These are phyloP conservation scores for Tyrannus savana DNA, from an alignment of 2,113 vertebrate genomes.

Conservation along the genomic window DNA sequence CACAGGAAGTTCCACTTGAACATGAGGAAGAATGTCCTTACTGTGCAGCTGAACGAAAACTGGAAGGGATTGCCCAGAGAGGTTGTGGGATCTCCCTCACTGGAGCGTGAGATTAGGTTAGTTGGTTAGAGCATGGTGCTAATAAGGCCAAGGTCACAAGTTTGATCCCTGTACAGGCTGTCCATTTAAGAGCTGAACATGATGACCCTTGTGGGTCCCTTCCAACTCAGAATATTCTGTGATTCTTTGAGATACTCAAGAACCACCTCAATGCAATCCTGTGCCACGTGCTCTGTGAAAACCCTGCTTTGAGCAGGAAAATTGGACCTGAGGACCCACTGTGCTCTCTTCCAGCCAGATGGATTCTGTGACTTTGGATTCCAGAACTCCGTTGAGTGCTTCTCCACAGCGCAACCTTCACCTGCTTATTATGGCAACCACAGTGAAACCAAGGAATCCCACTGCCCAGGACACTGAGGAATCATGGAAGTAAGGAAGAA, in stretches of 20 bases:
- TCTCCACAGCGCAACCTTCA: not conserved
- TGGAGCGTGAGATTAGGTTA: not conserved
- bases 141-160: not conserved
- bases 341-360: not conserved
- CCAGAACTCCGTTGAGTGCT: accelerated
- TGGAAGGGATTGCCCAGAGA: not conserved
- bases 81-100: not conserved
- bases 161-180: not conserved
- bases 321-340: too few relatives aligned
- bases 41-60: not conserved
- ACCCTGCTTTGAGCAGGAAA: not conserved
- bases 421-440: not conserved
- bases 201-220: not conserved
- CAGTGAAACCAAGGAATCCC: not conserved
- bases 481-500: not conserved
- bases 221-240: not conserved
- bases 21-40: not conserved
- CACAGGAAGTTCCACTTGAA: not conserved
- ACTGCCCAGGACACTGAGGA: not conserved
- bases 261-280: not conserved
- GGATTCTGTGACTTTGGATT: not conserved
- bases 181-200: not conserved
- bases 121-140: not conserved
- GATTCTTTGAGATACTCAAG: not conserved
- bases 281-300: not conserved